phyloP scores from a whole-genome alignment of 2,888 invertebrate genomes.

The Boloria selene region DNA sequence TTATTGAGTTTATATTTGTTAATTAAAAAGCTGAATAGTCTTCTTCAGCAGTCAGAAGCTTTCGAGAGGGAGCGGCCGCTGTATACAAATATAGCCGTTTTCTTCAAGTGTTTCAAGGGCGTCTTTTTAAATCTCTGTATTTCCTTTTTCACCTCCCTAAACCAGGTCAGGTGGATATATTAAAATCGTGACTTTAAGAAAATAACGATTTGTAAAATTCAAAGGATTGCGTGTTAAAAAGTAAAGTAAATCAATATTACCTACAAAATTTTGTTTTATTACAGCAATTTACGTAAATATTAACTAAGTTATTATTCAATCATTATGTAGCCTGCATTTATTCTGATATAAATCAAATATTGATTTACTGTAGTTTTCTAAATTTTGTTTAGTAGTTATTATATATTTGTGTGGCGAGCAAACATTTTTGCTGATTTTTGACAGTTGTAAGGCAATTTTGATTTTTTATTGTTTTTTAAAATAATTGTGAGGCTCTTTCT shows the following conservation, averaged over 20 bases:
- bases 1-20: constrained; percentile 22
- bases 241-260: too few species aligned
- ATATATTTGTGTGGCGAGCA: too few species aligned
- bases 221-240: constrained; percentile 5
- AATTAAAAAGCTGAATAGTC: constrained; percentile 26
- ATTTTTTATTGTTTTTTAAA: constrained; percentile 10
- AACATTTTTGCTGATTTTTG: neutral
- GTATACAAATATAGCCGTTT: constrained; percentile 38
- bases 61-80: constrained; percentile 27
- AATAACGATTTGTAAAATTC: neutral
- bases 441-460: neutral
- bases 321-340: too few species aligned
- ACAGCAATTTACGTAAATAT: too few species aligned
- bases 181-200: constrained; percentile 21
- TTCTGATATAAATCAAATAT: too few species aligned
- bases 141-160: constrained; percentile 35
- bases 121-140: constrained; percentile 38
- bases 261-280: too few species aligned
- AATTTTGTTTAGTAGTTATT: too few species aligned
- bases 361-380: too few species aligned
- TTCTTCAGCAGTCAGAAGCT: constrained; percentile 27
- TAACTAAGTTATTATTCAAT: too few species aligned
- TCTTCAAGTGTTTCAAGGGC: constrained; percentile 36
- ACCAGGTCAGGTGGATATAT: constrained; percentile 37
- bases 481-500: neutral